Conservation (phyloP, 2,888 invertebrate species). For the Orthosia incerta region DNA sequence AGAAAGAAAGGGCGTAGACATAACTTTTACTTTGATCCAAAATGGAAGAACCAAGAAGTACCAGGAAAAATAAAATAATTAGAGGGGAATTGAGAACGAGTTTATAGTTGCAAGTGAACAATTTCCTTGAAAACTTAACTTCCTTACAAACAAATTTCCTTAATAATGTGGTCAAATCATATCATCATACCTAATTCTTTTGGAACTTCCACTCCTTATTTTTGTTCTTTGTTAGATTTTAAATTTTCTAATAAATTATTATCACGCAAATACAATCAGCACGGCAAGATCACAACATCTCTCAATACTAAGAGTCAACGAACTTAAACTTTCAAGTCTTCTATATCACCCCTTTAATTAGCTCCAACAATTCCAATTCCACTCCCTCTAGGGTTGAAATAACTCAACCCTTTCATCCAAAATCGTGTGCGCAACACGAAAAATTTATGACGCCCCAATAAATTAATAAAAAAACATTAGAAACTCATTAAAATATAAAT, state of each 20-base stretch:
- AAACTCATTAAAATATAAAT: slow-evolving; percentile 77
- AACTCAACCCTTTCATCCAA: slow-evolving; percentile 59
- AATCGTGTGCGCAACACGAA: slow-evolving; percentile 59
- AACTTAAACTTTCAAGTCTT: slow-evolving; percentile 52
- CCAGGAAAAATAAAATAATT: no score
- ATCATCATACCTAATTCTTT: background rate
- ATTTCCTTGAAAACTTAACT: no score
- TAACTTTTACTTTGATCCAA: no score
- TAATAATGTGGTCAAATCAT: background rate
- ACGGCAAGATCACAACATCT: slow-evolving; percentile 27
- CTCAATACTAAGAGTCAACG: slow-evolving; percentile 45
- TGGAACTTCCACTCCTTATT: background rate
- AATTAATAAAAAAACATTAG: slow-evolving; percentile 75
- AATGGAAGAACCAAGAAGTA: no score
- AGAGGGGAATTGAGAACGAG: no score
- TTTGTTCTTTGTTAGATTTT: background rate
- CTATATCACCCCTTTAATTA: slow-evolving; percentile 58
- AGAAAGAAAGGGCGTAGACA: no score
- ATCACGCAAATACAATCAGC: background rate
- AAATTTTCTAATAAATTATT: background rate
- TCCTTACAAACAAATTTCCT: no score
- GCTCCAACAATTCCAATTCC: slow-evolving; percentile 52
- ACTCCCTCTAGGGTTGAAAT: slow-evolving; percentile 49
- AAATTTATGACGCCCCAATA: slow-evolving; percentile 63
- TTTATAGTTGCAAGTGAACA: no score